Conservation (phyloP, 2,888 invertebrate species). For the Biston betularia region DNA sequence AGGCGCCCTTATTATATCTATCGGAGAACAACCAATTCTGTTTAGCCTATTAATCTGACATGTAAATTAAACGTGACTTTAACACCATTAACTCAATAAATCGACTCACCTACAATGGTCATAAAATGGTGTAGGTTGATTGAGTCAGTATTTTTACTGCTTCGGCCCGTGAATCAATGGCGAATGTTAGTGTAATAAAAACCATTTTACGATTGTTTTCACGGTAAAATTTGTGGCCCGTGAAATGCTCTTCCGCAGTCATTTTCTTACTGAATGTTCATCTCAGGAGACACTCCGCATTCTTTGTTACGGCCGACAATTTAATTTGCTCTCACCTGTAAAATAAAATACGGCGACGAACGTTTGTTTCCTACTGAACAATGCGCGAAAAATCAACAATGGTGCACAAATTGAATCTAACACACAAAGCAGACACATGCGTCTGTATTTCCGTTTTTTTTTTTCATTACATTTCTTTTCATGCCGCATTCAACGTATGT, state of each 20-base stretch:
- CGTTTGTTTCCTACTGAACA: constrained; percentile 14
- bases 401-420: constrained; percentile 6
- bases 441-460: constrained; percentile 1
- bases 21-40: neutral
- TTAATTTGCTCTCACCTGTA: constrained; percentile 56
- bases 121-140: constrained; percentile 83
- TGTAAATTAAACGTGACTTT: constrained; percentile 78
- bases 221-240: constrained; percentile 83
- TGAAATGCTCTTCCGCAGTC: constrained; percentile 77
- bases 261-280: constrained; percentile 73
- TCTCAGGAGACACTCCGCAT: constrained; percentile 66
- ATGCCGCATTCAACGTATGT: constrained; percentile 13
- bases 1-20: too few species aligned
- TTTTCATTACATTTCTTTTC: constrained; percentile 4
- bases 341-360: constrained; percentile 26
- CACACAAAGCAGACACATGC: neutral
- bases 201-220: constrained; percentile 84
- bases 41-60: constrained; percentile 60
- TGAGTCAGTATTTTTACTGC: constrained; percentile 86
- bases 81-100: constrained; percentile 75
- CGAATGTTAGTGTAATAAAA: constrained; percentile 84
- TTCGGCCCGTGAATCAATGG: constrained; percentile 83
- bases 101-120: constrained; percentile 78
- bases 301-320: constrained; percentile 59
- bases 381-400: neutral